Conservation (phyloP, 2,888 invertebrate genomes). For the Chelonus formosanus region DNA sequence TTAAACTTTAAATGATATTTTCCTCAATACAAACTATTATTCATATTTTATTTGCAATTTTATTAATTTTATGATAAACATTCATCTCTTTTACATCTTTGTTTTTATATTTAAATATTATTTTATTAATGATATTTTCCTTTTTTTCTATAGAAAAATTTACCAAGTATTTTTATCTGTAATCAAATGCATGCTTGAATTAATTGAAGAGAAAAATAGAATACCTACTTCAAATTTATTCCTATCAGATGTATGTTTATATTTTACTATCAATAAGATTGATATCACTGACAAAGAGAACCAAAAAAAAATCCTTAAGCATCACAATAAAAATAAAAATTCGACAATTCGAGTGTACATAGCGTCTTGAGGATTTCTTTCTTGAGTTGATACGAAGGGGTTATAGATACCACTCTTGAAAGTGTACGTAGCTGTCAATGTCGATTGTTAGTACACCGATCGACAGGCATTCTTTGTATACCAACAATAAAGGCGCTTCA, state of each 20-base stretch:
- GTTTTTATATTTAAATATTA: too few species aligned
- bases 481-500: conserved; percentile 38
- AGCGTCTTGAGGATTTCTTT: background rate
- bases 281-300: background rate
- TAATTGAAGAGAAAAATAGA: too few species aligned
- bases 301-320: background rate
- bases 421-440: conserved; percentile 23
- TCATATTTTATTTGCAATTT: too few species aligned
- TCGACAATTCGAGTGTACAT: conserved; percentile 1
- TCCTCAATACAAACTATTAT: too few species aligned
- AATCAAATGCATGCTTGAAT: background rate
- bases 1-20: too few species aligned
- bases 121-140: too few species aligned
- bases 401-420: conserved; percentile 1
- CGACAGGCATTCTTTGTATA: conserved; percentile 38
- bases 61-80: too few species aligned
- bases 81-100: too few species aligned
- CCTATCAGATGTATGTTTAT: background rate
- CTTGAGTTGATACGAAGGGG: conserved; percentile 25
- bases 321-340: conserved; percentile 5
- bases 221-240: background rate
- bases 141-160: too few species aligned
- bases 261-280: conserved; percentile 3
- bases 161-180: too few species aligned
- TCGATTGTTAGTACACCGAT: conserved; percentile 30